A percentile compares a stretch with the other conserved stretches of the same genome.
Conservation (phyloP, 2,888 invertebrate genomes). For the Chorisops tibialis region DNA sequence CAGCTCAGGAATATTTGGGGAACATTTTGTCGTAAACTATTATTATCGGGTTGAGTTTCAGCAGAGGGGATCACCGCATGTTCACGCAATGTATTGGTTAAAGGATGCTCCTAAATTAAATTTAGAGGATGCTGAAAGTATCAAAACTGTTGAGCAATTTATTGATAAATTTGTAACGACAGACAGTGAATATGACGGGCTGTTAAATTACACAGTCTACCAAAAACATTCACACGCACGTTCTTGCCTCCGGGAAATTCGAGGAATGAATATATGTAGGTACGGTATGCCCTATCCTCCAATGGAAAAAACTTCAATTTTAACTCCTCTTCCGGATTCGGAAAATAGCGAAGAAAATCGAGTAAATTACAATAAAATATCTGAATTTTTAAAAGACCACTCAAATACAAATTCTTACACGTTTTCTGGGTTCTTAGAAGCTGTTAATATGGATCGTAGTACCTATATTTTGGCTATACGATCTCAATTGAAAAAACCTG, state of each 20-base stretch:
- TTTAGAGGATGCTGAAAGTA: not conserved
- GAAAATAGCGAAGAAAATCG: no score
- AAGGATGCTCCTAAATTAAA: conserved; percentile 19
- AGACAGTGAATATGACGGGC: no score
- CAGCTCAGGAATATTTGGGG: conserved; percentile 29
- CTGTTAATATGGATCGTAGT: not conserved
- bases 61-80: conserved; percentile 32
- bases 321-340: no score
- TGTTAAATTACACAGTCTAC: no score
- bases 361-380: no score
- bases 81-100: conserved; percentile 28
- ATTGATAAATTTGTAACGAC: no score
- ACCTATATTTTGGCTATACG: conserved; percentile 34
- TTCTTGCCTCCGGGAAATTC: no score
- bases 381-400: not conserved
- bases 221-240: no score
- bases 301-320: no score
- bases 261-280: no score
- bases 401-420: not conserved
- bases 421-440: not conserved
- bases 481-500: conserved; percentile 21
- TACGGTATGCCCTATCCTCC: no score
- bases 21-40: not conserved
- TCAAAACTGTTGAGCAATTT: not conserved
- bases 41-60: no score